Evolutionary conservation across 2,888 invertebrate genomes (phyloP), one percentile per base, ranked within the genome.

Genomic region (Calameuta pallipes): DNA sequence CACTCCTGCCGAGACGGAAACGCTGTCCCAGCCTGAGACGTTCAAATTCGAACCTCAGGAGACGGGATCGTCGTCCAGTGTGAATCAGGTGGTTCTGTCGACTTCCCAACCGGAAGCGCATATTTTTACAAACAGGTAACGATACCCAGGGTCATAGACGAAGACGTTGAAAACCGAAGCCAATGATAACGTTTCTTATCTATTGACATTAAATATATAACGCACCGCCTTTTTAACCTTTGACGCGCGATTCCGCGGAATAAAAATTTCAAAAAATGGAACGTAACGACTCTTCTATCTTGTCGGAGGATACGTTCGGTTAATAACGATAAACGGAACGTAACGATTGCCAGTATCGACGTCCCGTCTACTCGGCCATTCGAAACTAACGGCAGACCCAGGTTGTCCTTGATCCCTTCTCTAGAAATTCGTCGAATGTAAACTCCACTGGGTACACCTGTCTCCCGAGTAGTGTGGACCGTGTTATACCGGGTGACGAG

Each of bases 81-180:
- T 87, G 69, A 88, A 82, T 79, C 86, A 87, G 83, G 85, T 88
- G 77, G 87, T 90, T 69, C 75, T 91, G 68, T 87, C 89, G 74
- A 82, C 87, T 36, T 87, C 88, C 41, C 89, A 88, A 75, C 85
- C 89, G 76, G 90, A 90, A 79, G 81, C 87, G 70, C 89, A 89
- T 74, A 88, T 87, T 82, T 91, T 89, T 79, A 88, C 89, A 71
- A 90, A 90, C 84, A 88, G 91, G 91, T 90, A 75, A 41, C 41
- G 23, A 23, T 0, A 6, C 4, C 0, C 15, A 23, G 15, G 23
- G 6, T 9, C 74, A 30, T 4, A 4, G 23, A 6, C 1, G 4
- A 41, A 41, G 41, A 56, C 41, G 9, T 9, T 56, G 6, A 0
- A 9, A 56, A 36, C 41, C 41, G 9, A 56, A 56, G 6, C 23